Evolutionary conservation across 2,113 vertebrate species (phyloP), one percentile per base, ranked within the genome.

Genomic region (Buteo buteo): DNA sequence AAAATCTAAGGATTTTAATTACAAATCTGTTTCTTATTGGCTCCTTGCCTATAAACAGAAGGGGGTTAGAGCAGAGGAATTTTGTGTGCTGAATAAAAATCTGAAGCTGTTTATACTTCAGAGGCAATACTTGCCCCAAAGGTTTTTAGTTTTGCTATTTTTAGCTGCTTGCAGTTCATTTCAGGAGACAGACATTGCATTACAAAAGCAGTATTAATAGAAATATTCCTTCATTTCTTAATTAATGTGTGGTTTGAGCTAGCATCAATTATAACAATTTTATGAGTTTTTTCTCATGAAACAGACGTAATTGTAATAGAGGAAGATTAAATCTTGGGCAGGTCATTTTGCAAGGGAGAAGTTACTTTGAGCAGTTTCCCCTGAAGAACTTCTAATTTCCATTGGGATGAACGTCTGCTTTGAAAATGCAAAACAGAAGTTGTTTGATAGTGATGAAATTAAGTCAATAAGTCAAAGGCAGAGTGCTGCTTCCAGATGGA

Each of bases 251-350:
- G 86, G 71, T 73, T 93, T 79, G 74, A 69, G 29, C 86, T 85
- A 86, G 70, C 40, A 49, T 16, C 49, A 94, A 73, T 82, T 86
- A 82, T 38, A 90, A 69, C 24, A 91, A 65, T 73, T 72, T 90
- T 82, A 88, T 47, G 66, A 88, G 65, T n/a, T 93, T 83, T 86
- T 57, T 29, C 82, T 94, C 66, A 77, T 92, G 62, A 82, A 94
- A 80, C 50, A 72, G 40, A 77, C 36, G 32, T 90, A 88, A 94
- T 93, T 88, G 74, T 50, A 82, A 62, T 28, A 90, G 44, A 42
- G 38, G 42, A 82, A 91, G 95, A 96, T 96, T 90, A 96, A 92
- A 88, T 96, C 92, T 95, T 59, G 74, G 93, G 85, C 82, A 88
- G 42, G 45, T 73, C 2, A 0, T 73, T 90, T 86, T 80, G 52